A percentile compares a stretch with the other conserved stretches of the same genome.
phyloP scores from a whole-genome alignment of 2,888 invertebrate species.

The Steromphala cineraria region DNA sequence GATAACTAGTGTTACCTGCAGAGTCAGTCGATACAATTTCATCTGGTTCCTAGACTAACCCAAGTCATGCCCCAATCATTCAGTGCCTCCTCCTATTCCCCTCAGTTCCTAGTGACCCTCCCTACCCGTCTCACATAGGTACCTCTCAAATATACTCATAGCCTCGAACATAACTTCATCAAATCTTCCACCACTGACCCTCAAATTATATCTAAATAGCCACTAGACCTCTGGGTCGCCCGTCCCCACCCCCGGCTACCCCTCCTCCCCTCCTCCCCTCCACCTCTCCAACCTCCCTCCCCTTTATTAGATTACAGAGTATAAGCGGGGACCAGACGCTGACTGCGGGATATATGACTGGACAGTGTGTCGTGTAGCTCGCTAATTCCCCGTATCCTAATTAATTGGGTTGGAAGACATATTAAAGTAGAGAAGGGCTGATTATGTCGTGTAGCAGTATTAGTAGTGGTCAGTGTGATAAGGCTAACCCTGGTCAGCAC shows the following conservation, averaged over 20 bases:
- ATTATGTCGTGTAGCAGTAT: not conserved
- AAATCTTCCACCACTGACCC: too few species aligned
- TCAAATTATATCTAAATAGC: too few species aligned
- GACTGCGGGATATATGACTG: not conserved
- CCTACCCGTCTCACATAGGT: too few species aligned
- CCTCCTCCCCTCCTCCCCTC: not conserved
- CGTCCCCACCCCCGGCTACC: not conserved
- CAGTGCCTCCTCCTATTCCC: too few species aligned
- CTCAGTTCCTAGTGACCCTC: too few species aligned
- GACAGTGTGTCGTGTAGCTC: not conserved
- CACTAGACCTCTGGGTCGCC: not conserved
- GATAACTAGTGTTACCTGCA: too few species aligned
- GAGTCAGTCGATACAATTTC: too few species aligned
- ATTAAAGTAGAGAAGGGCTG: not conserved
- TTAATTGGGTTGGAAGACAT: constrained; percentile 10
- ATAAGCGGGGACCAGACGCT: not conserved
- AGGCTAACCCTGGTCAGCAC: too few species aligned
- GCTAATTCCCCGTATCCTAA: not conserved
- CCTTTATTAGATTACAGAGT: not conserved
- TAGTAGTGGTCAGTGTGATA: not conserved
- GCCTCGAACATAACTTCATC: too few species aligned
- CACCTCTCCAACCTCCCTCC: not conserved
- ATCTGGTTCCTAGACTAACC: too few species aligned
- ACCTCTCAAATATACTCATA: too few species aligned
- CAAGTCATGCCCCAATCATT: too few species aligned